Conservation (phyloP, 2,888 invertebrate species). For the Emmelina monodactyla region DNA sequence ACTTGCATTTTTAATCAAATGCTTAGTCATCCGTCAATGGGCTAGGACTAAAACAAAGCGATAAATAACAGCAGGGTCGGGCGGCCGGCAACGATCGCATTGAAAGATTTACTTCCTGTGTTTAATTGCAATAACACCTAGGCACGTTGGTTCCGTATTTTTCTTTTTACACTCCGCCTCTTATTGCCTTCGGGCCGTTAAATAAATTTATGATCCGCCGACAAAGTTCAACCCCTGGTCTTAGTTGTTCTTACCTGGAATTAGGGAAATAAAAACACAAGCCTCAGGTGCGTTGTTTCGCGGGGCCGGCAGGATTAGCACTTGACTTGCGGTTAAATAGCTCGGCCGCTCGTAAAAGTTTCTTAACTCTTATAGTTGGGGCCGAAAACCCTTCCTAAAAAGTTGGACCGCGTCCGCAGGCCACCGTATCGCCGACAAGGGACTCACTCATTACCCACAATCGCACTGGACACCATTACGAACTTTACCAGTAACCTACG, state of each 20-base stretch:
- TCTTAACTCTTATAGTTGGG: slow-evolving; percentile 57
- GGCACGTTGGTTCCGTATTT: slow-evolving; percentile 67
- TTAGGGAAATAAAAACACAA: slow-evolving; percentile 60
- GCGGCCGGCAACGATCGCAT: slow-evolving; percentile 54
- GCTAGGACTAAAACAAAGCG: slow-evolving; percentile 63
- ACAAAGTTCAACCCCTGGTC: slow-evolving; percentile 64
- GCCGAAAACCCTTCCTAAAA: slow-evolving; percentile 43
- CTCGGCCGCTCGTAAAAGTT: slow-evolving; percentile 56
- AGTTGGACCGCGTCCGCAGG: slow-evolving; percentile 27
- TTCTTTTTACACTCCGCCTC: slow-evolving; percentile 66
- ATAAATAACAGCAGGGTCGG: slow-evolving; percentile 61
- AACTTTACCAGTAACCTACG: slow-evolving; percentile 39
- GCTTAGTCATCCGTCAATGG: slow-evolving; percentile 61
- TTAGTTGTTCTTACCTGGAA: too few relatives aligned
- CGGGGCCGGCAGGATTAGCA: slow-evolving; percentile 47
- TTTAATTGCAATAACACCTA: slow-evolving; percentile 68
- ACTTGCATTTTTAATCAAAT: slow-evolving; percentile 53
- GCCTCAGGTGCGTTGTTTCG: slow-evolving; percentile 56
- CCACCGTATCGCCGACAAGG: slow-evolving; percentile 22
- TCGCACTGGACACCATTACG: slow-evolving; percentile 26
- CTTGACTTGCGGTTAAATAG: slow-evolving; percentile 57
- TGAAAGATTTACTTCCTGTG: slow-evolving; percentile 67
- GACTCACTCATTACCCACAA: slow-evolving; percentile 31
- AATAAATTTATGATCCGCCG: slow-evolving; percentile 66
- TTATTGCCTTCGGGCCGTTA: slow-evolving; percentile 65